Evolutionary conservation across 2,888 invertebrate genomes (phyloP).

Genomic region (Dascillus cervinus): DNA sequence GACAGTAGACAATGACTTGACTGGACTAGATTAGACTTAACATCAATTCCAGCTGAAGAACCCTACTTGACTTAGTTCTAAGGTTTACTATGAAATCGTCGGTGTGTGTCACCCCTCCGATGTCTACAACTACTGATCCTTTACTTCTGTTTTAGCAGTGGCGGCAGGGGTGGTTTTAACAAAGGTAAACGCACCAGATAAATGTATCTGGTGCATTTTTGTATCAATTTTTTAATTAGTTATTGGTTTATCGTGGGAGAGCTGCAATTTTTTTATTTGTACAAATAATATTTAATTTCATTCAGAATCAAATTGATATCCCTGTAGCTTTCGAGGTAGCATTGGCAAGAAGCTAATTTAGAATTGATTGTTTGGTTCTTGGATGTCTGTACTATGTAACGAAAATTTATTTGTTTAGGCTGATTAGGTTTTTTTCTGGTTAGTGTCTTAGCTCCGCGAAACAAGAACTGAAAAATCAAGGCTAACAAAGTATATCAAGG

Average conservation of each 20-base stretch:
- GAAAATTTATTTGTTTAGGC: conserved; percentile 17
- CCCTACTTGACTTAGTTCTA: conserved; percentile 42
- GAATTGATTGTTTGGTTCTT: conserved; percentile 17
- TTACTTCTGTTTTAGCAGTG: conserved; percentile 86
- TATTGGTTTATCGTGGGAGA: conserved; percentile 17
- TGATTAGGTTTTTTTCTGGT: no score
- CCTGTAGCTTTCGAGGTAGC: no score
- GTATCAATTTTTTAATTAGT: conserved; percentile 12
- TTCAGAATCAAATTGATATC: no score
- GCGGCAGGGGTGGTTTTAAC: conserved; percentile 93
- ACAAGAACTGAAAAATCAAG: conserved; percentile 17
- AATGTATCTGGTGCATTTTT: conserved; percentile 69
- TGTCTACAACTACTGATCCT: conserved; percentile 59
- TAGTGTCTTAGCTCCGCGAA: conserved; percentile 19
- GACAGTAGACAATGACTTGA: no score
- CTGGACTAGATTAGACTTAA: conserved; percentile 51
- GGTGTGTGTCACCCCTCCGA: conserved; percentile 45
- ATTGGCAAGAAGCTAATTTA: no score
- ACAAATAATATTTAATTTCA: no score
- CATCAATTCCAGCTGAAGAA: conserved; percentile 42
- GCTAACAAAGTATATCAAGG: conserved; percentile 18
- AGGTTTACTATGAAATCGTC: conserved; percentile 31
- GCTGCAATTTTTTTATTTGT: conserved; percentile 17
- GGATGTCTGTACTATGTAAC: conserved; percentile 8
- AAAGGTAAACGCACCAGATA: conserved; percentile 89